These are phyloP conservation scores for Halotydeus destructor DNA, from an alignment of 1,140 invertebrate genomes.

Conservation along the genomic window DNA sequence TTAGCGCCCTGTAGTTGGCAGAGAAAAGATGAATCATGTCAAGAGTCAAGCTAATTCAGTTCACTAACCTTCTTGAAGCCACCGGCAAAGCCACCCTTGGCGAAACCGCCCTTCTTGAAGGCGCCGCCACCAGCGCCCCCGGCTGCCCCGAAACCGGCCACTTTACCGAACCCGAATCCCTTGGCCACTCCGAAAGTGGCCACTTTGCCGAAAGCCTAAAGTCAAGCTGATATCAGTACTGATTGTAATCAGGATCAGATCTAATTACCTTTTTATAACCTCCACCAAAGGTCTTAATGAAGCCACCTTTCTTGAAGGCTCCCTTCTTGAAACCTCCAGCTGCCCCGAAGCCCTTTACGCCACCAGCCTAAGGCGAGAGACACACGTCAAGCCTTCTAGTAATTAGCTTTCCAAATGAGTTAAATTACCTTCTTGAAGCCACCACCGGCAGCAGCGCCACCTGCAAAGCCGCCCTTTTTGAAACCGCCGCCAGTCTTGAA, in stretches of 20 bases:
- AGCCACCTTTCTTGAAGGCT: slow-evolving; percentile 5
- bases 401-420: no score
- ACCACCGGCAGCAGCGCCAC: background rate
- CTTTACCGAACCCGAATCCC: slow-evolving; percentile 11
- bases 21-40: no score
- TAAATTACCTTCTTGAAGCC: no score
- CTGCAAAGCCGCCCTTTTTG: background rate
- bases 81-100: background rate
- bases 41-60: no score
- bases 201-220: slow-evolving; percentile 8
- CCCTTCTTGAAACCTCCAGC: slow-evolving; percentile 5
- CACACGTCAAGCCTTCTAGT: background rate
- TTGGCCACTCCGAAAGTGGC: slow-evolving; percentile 9
- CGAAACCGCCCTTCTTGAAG: slow-evolving; percentile 2
- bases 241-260: no score
- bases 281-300: slow-evolving; percentile 8
- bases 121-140: slow-evolving; percentile 6
- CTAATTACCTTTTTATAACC: slow-evolving; percentile 14
- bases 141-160: slow-evolving; percentile 7
- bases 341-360: background rate
- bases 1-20: no score
- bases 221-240: no score
- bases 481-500: background rate
- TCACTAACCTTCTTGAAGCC: background rate
- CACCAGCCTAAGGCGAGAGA: background rate